phyloP scores from a whole-genome alignment of 2,888 invertebrate species.

The Scaptomyza cyrtandrae region DNA sequence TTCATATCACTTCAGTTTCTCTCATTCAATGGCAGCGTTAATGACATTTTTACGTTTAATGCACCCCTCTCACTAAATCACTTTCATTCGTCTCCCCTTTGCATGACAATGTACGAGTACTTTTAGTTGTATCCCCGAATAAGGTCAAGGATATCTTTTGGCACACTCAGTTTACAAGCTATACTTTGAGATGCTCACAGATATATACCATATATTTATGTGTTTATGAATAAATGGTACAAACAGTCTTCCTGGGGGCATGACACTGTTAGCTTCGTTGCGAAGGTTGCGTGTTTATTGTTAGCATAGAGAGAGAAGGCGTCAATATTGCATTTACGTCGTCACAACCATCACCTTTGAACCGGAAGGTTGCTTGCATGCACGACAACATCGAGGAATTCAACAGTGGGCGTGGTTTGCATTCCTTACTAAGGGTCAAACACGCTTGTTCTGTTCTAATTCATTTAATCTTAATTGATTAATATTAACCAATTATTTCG shows the following conservation, averaged over 20 bases:
- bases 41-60: slow-evolving; percentile 55
- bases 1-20: not conserved
- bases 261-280: slow-evolving; percentile 24
- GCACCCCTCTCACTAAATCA: not conserved
- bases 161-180: slow-evolving; percentile 31
- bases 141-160: slow-evolving; percentile 68
- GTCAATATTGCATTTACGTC: slow-evolving; percentile 42
- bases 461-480: not conserved
- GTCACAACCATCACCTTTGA: slow-evolving; percentile 30
- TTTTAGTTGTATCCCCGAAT: slow-evolving; percentile 39
- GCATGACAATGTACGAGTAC: slow-evolving; percentile 51
- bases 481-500: not conserved
- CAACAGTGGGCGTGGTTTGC: slow-evolving; percentile 19
- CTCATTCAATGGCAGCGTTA: slow-evolving; percentile 34
- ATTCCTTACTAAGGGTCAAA: not conserved
- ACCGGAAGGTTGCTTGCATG: slow-evolving; percentile 51
- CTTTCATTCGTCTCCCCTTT: not conserved
- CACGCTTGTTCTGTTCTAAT: not conserved
- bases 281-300: slow-evolving; percentile 49
- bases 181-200: slow-evolving; percentile 20
- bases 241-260: slow-evolving; percentile 32
- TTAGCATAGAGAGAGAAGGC: slow-evolving; percentile 14
- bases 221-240: slow-evolving; percentile 6
- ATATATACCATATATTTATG: not conserved
- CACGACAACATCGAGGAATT: slow-evolving; percentile 3